Evolutionary conservation across 1,140 invertebrate species (phyloP), one percentile per base, ranked within the genome.

Genomic region (Plutomurus gul): DNA sequence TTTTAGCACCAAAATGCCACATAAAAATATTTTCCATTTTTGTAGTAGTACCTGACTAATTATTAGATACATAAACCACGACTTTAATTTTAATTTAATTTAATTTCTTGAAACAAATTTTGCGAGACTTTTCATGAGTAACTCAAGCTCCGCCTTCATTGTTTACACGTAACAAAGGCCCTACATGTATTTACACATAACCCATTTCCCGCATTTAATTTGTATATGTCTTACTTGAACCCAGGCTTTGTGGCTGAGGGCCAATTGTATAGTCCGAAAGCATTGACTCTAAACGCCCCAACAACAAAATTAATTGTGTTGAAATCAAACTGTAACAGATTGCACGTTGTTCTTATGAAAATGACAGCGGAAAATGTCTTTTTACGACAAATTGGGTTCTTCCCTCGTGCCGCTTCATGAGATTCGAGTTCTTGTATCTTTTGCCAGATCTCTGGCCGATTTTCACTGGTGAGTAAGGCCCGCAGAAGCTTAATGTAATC

Each of bases 401-500:
- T 87, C 70, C 87, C 87, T 16, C 91, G 86, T 22, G 89, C 86
- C 39, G 90, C 87, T 60, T 88, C 88, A 82, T 93, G 91, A 0
- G 90, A 89, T 81, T 93, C 89, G 1, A 94, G 85, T 11, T 87
- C 85, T 30, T 88, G 85, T 0, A 94, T 85, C 82, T 89, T 90
- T 4, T 87, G 81, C 88, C 92, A 94, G 27, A 89, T 85, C 33
- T 89, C 87, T 1, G 90, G 88, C 80, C 91, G 84, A 33, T 87
- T 87, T 49, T 91, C 87, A 22, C 89, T 88, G 46, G 92, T 87
- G 77, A 91, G 89, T 7, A 94, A 85, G 65, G 91, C 91, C 20
- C 93, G 86, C n/a, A 94, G 86, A 0, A 91, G 89, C 1, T 90
- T 91, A 22, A 95, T 89, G 84, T 92, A 93, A 75, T 85, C 84